Base-by-base conservation (phyloP, 2,113 vertebrate genomes). In the Nipponia nippon region DNA sequence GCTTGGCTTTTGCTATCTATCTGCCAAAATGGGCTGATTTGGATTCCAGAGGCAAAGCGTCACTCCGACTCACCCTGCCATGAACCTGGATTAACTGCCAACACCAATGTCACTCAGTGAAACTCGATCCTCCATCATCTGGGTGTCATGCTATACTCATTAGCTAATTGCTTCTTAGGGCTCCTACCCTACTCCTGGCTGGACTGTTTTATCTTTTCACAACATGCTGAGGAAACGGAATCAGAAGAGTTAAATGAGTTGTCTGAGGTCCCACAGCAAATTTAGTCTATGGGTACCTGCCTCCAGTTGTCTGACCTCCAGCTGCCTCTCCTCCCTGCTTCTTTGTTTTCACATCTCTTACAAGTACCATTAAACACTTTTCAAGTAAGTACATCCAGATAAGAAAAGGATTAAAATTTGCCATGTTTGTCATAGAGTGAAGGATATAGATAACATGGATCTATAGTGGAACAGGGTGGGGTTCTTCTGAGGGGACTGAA, bases 241-340 rank as follows among this genome's bases (percentile, higher is more conserved):
- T 34, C 62, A 73, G 67, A 56, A 77, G 34, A 16, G 36, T 44
- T 73, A 16, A 69, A 44, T 23, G 40, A 53, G 20, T 16, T 62
- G 16, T 13, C 40, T 20, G 63, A 73, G 66, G 44, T 59, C 22
- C 50, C 38, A 22, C 52, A 67, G 55, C 16, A 21, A 25, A 29
- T 36, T 70, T 9, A 58, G 56, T 50, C 47, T 52, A 2, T 21
- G n/a, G 32, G 27, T 21, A 23, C 30, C 49, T 70, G 21, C 10
- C 22, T 38, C 20, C 61, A 50, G 25, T 8, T 62, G 5, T 42
- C 58, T 53, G 52, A 63, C 47, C 46, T 63, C 56, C 86, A 75
- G 47, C 73, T 67, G 25, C 52, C 25, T 63, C 16, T 5, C 29
- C 0, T 1, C 22, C 10, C 38, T 1, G 0, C 29, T 58, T 3